Percentiles rank a stretch among this genome's conserved stretches.
Evolutionary conservation across 2,797 vertebrate species (phyloP).

Genomic region (Sebastes jordani): DNA sequence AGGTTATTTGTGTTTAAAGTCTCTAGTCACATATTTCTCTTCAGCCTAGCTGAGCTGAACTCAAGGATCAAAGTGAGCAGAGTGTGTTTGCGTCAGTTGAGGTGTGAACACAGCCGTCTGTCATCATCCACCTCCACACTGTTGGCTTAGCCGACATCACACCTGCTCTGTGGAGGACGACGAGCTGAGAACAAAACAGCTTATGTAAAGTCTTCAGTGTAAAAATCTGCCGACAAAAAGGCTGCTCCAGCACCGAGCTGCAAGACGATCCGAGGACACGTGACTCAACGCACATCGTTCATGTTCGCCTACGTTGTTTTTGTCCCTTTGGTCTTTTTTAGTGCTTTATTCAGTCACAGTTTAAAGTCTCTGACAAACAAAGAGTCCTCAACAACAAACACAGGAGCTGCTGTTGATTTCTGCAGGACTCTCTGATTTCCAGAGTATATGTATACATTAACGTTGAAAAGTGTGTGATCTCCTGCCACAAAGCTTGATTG

Average conservation of each 20-base stretch:
- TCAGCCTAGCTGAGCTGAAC: neutral
- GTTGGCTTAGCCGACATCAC: neutral
- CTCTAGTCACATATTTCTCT: neutral
- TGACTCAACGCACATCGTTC: neutral
- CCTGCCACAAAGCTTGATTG: too few relatives aligned
- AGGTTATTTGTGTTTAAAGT: neutral
- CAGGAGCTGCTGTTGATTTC: neutral
- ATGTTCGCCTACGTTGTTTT: neutral
- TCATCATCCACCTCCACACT: constrained; percentile 26
- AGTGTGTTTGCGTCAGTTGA: neutral
- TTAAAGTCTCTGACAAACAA: neutral
- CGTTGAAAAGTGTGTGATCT: too few relatives aligned
- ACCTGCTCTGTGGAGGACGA: constrained; percentile 1
- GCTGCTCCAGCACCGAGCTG: neutral
- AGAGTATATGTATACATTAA: too few relatives aligned
- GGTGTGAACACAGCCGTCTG: constrained; percentile 9
- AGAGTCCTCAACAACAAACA: neutral
- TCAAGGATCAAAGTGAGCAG: neutral
- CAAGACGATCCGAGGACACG: neutral
- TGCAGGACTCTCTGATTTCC: neutral
- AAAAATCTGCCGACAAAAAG: neutral
- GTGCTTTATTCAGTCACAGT: neutral
- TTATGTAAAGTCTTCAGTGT: constrained; percentile 1
- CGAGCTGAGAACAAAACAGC: constrained; percentile 8
- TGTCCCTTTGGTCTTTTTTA: neutral